Conservation (phyloP, 2,888 invertebrate species). For the Drosophila mulleri region DNA sequence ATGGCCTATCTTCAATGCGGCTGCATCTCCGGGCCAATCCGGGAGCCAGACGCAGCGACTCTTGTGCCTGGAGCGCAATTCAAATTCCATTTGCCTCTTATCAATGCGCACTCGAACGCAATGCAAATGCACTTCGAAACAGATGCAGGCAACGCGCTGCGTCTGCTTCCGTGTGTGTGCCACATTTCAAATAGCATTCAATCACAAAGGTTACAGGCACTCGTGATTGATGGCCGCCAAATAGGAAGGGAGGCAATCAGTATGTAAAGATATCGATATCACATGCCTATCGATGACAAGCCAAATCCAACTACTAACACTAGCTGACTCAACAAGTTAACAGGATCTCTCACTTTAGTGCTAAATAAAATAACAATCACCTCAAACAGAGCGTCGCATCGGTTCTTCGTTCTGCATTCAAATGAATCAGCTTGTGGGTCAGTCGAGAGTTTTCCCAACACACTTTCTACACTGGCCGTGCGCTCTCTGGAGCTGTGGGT, state of each 20-base stretch:
- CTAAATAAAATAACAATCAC: background rate
- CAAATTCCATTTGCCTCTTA: slow-evolving; percentile 52
- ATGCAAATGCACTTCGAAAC: slow-evolving; percentile 11
- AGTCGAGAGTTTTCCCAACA: slow-evolving; percentile 26
- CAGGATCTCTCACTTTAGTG: background rate
- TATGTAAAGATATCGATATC: background rate
- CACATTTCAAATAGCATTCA: background rate
- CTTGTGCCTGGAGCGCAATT: slow-evolving; percentile 45
- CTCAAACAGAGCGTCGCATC: background rate
- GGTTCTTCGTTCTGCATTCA: background rate
- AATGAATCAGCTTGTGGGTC: slow-evolving; percentile 35
- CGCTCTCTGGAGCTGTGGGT: background rate
- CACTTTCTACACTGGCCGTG: slow-evolving; percentile 8
- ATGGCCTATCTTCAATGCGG: slow-evolving; percentile 15
- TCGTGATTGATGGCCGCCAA: background rate
- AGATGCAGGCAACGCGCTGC: background rate
- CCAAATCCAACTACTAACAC: too few relatives aligned
- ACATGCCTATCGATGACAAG: background rate
- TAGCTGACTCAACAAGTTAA: background rate
- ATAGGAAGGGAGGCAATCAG: too few relatives aligned
- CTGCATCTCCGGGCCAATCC: slow-evolving; percentile 21
- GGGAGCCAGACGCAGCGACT: slow-evolving; percentile 18
- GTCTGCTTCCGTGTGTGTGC: background rate
- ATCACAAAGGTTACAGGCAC: background rate
- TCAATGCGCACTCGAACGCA: slow-evolving; percentile 39